Base-by-base conservation (phyloP, 2,113 vertebrate genomes). In the Cyanocitta stelleri region DNA sequence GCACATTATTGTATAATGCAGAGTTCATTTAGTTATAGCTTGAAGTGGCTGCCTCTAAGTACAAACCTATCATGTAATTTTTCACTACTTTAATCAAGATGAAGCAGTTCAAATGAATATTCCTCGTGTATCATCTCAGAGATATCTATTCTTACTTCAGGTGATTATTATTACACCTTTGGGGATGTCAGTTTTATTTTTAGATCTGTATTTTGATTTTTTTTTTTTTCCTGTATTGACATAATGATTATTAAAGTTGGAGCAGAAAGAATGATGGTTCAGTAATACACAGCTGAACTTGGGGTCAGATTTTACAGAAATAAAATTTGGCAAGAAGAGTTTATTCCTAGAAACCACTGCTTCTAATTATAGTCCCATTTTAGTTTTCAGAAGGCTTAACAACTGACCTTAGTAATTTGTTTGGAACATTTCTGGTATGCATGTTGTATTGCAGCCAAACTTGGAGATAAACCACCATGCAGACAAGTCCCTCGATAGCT, bases 391-490 rank as follows among this genome's bases (percentile, higher is more conserved):
- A 98, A 98, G 94, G 97, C 98, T 98, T 98, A 98, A 98, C 95
- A 96, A 97, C 96, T 98, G 97, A 98, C 98, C 98, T 97, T 98
- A 98, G 98, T 98, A 98, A 98, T 98, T 98, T 98, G 98, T 98
- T 98, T 98, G 98, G 97, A 98, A 98, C 97, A 98, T 98, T 98
- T 97, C 98, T 98, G 97, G 97, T 98, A 96, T 98, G 98, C 96
- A 97, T 97, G 97, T 98, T 98, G 95, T 98, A 98, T 98, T 98
- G 96, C 98, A 99, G 99, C 99, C 99, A 93, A 99, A 99, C 98
- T 98, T 99, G 98, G 99, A 99, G 98, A 99, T 99, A 97, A 99
- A 99, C 98, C 99, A 99, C 97, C 99, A 99, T 93, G 99, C 99
- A 93, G 99, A 99, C 98, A 99, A 99, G 98, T 99, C 99, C 97